Evolutionary conservation across 2,797 vertebrate species (phyloP).

Genomic region (Diglossa cyanea): DNA sequence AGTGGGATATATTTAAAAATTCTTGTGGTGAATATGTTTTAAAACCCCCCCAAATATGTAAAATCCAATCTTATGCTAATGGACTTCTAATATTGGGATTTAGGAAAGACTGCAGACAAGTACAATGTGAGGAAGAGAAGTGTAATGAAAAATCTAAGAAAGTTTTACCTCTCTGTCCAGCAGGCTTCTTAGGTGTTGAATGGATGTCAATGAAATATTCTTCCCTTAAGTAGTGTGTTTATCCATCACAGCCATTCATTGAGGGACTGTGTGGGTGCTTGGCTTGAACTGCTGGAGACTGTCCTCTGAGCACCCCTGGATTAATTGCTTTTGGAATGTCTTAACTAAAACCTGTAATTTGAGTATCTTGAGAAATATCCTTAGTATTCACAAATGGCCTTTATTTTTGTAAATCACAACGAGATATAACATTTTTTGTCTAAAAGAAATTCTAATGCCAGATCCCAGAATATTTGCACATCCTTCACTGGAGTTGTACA

Average conservation of each 20-base stretch:
- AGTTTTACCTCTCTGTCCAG: conserved; percentile 5
- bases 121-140: neutral
- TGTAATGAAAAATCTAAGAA: neutral
- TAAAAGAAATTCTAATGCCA: neutral
- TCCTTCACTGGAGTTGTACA: neutral
- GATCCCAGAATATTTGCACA: neutral
- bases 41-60: neutral
- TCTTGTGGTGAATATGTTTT: neutral
- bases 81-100: neutral
- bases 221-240: neutral
- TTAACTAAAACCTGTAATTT: conserved; percentile 19
- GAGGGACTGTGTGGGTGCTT: neutral
- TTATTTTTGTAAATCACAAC: conserved; percentile 7
- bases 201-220: neutral
- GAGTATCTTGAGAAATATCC: conserved; percentile 26
- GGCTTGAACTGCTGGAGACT: conserved; percentile 17
- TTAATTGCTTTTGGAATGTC: conserved; percentile 47
- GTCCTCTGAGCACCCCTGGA: neutral
- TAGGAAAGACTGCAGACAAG: neutral
- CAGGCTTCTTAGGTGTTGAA: neutral
- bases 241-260: neutral
- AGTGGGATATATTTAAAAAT: conserved; percentile 49
- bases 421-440: neutral
- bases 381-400: neutral
- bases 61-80: conserved; percentile 2